Base-by-base conservation (phyloP, 2,113 vertebrate genomes). In the Hyla sarda region DNA sequence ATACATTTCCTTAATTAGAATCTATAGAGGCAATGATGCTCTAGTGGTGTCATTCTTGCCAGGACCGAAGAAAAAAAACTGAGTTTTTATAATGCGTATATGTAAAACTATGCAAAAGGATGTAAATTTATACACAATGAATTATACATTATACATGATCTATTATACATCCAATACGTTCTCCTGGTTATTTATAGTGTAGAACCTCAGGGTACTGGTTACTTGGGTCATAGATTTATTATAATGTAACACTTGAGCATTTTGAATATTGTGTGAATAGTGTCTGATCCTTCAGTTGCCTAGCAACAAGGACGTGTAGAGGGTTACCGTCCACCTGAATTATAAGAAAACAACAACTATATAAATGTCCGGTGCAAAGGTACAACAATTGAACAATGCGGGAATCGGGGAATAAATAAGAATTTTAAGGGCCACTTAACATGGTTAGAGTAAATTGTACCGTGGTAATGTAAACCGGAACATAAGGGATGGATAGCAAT, bases 41-140 rank as follows among this genome's bases (percentile, higher is more conserved):
- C 60, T 30, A 11, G 3, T 65, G 13, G 65, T 69, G 1, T 19
- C 5, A 16, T 21, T 14, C 12, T 21, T 7, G 14, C 19, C 30
- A 69, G 28, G 28, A 16, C 10, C 30, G 41, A 41, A 4, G 32
- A 17, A 30, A 67, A 4, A 67, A 17, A 30, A 67, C 17, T 1
- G 6, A 69, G 7, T 19, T 34, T 9, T 34, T 69, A 69, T 2
- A 17, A 19, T 69, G 28, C 6, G 32, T 16, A 19, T 37, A 69
- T 69, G 65, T 69, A 69, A 67, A 67, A 67, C 14, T 11, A 69
- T 69, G 32, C 65, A 37, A 69, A 69, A 69, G 16, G 16, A 69
- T 69, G 65, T 69, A 17, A 69, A 69, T 32, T 21, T 69, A 69
- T 34, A 69, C 17, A 9, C 2, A 34, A 37, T 34, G 25, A 34